phyloP scores from a whole-genome alignment of 2,113 vertebrate genomes.

The Serilophus lunatus region DNA sequence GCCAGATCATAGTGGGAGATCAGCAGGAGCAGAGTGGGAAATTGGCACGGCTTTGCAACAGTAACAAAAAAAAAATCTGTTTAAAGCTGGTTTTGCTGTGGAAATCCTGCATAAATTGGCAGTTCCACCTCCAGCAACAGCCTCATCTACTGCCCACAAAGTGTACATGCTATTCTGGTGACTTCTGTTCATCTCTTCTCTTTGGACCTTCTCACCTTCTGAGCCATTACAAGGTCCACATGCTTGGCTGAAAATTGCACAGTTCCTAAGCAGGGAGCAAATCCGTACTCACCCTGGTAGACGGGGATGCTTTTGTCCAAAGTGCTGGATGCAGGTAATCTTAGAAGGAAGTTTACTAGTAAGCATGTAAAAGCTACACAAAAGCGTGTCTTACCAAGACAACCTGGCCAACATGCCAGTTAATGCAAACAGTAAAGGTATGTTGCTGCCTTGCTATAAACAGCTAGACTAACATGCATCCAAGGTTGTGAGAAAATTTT shows the following conservation, averaged over 20 bases:
- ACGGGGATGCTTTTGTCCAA: not conserved
- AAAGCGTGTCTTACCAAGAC: not conserved
- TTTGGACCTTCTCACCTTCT: not conserved
- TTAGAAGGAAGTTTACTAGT: not conserved
- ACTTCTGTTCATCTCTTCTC: not conserved
- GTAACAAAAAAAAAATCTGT: not conserved
- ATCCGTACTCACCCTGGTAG: not conserved
- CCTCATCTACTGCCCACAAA: not conserved
- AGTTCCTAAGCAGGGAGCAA: not conserved
- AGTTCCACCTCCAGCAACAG: not conserved
- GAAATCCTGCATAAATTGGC: not conserved
- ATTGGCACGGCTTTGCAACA: not conserved
- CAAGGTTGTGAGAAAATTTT: not conserved
- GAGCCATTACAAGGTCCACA: fast-evolving
- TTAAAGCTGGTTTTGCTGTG: not conserved
- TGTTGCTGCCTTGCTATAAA: not conserved
- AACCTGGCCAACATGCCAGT: not conserved
- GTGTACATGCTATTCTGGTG: not conserved
- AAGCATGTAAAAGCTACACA: not conserved
- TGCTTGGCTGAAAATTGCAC: not conserved
- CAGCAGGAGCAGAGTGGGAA: not conserved
- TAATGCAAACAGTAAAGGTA: not conserved
- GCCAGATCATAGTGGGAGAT: not conserved
- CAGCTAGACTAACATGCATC: not conserved
- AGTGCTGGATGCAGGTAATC: not conserved